A percentile compares a stretch with the other conserved stretches of the same genome.
Conservation (phyloP, 2,113 vertebrate genomes). For the Engystomops pustulosus region DNA sequence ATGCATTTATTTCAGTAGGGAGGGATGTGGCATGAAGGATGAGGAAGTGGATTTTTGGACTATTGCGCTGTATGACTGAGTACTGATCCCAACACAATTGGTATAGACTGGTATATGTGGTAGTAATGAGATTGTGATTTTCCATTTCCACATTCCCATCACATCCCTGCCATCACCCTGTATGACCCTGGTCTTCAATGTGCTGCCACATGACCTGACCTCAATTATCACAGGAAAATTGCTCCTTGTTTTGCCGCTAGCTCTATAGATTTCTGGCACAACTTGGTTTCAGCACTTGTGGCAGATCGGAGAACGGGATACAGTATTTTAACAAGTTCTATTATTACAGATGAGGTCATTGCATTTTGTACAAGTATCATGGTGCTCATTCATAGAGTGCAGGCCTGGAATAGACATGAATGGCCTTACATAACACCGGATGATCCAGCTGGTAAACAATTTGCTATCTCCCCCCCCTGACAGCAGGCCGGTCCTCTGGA, state of each 20-base stretch:
- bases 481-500: not conserved
- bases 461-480: not conserved
- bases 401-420: not conserved
- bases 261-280: not conserved
- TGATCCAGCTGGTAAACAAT: slow-evolving; percentile 39
- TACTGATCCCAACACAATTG: too few species aligned
- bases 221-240: not conserved
- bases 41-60: too few species aligned
- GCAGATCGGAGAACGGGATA: too few species aligned
- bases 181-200: not conserved
- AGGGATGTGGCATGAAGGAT: too few species aligned
- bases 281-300: not conserved
- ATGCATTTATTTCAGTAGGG: too few species aligned
- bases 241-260: not conserved
- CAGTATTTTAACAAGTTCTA: too few species aligned
- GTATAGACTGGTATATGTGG: too few species aligned
- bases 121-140: too few species aligned
- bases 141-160: too few species aligned
- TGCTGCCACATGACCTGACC: not conserved
- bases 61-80: too few species aligned
- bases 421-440: not conserved
- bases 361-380: not conserved
- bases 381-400: not conserved
- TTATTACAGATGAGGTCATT: not conserved
- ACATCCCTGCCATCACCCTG: not conserved